Evolutionary conservation across 2,888 invertebrate genomes (phyloP).

Genomic region (Melieria picta): DNA sequence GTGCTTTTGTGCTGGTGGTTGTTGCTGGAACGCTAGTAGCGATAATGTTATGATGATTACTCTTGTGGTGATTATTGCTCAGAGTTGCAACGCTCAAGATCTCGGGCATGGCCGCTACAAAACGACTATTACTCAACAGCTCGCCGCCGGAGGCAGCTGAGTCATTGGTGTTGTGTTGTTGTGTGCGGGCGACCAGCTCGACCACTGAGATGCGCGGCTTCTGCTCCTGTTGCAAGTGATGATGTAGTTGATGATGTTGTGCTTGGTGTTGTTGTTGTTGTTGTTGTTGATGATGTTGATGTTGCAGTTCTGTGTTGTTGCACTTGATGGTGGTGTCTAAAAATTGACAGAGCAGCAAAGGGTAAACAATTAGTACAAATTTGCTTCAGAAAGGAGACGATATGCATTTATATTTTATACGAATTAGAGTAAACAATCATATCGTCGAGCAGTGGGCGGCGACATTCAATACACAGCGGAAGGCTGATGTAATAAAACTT

Average conservation of each 20-base stretch:
- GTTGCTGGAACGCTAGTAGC: constrained; percentile 37
- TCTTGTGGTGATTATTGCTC: constrained; percentile 41
- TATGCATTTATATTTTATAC: too few species aligned
- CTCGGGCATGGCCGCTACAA: constrained; percentile 53
- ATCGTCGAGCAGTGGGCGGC: too few species aligned
- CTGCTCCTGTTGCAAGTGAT: constrained; percentile 42
- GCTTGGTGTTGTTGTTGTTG: too few species aligned
- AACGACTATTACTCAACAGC: constrained; percentile 18
- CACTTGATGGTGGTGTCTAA: too few species aligned
- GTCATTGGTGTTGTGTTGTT: constrained; percentile 30
- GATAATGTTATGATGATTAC: constrained; percentile 39
- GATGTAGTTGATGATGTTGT: constrained; percentile 25
- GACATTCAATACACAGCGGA: too few species aligned
- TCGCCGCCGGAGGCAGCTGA: constrained; percentile 10
- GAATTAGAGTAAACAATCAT: too few species aligned
- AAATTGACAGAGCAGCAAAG: too few species aligned
- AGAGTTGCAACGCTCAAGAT: constrained; percentile 51
- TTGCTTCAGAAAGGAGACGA: too few species aligned
- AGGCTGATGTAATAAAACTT: too few species aligned
- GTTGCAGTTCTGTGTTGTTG: too few species aligned
- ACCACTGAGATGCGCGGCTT: constrained; percentile 82
- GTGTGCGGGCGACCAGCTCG: constrained; percentile 78
- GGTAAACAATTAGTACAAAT: too few species aligned
- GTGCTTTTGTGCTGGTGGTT: constrained; percentile 27
- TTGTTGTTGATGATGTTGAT: too few species aligned